Base-by-base conservation (phyloP, 2,797 vertebrate species). In the Eulemur rubriventer region DNA sequence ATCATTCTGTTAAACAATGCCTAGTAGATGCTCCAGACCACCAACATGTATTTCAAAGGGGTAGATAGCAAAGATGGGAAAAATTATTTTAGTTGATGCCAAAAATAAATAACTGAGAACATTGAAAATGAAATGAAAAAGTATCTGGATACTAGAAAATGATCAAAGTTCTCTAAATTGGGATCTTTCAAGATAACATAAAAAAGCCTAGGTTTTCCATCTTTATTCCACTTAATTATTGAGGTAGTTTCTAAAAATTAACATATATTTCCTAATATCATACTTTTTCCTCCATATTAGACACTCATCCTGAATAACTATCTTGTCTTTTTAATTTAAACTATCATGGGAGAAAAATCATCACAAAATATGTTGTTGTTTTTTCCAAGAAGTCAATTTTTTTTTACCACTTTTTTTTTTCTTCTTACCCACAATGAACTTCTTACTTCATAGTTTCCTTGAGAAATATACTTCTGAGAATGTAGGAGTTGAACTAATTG, bases 401-500 rank as follows among this genome's bases (percentile, higher is more conserved):
- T 83, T 91, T 93, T 89, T 35, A 79, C n/a, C 20, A 79, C 4
- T 80, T n/a, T 63, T 28, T 33, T 59, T 67, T 41, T 41, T 20
- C 18, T 72, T 63, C 33, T 63, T 83, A 57, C 46, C 26, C 52
- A 61, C 85, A 10, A 33, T 55, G 52, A 95, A 86, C 67, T 91
- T 83, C 43, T 72, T 73, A 88, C 89, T 96, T 84, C 70, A 67
- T 48, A 18, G 1, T 76, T 90, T 97, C 86, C 70, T 96, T 89
- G 24, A 94, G 82, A 79, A 97, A 91, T 50, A 91, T 50, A 12
- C 76, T 91, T 96, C 85, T 95, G 78, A 82, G 82, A 86, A 86
- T 80, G 33, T 86, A 73, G 0, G 0, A 95, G 65, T 87, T 82
- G 73, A 97, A 97, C 91, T 96, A 97, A 98, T 94, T 98, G 95